Evolutionary conservation across 2,888 invertebrate species (phyloP).

Genomic region (Synanthedon vespiformis): DNA sequence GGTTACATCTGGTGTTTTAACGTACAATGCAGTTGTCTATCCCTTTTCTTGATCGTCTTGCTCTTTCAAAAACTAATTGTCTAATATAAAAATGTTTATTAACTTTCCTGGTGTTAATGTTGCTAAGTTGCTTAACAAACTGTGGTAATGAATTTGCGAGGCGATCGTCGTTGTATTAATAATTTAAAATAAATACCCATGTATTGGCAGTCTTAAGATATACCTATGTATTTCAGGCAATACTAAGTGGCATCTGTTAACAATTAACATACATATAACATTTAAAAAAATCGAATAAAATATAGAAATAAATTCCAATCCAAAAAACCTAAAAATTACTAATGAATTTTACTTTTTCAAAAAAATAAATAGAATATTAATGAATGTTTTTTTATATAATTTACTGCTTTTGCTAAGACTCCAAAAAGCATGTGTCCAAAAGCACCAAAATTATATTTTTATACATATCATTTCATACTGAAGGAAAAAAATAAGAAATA

Average conservation of each 20-base stretch:
- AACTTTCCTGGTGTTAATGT: neutral
- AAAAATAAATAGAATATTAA: no score
- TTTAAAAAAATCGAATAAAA: neutral
- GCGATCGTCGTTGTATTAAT: slow-evolving; percentile 9
- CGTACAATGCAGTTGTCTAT: slow-evolving; percentile 46
- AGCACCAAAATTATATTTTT: no score
- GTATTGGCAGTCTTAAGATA: no score
- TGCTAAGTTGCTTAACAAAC: slow-evolving; percentile 1
- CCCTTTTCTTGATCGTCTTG: slow-evolving; percentile 21
- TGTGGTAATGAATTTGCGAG: slow-evolving; percentile 10
- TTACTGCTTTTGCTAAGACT: no score
- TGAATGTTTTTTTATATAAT: no score
- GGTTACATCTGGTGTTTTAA: slow-evolving; percentile 25
- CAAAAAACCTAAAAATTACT: no score
- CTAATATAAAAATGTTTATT: neutral
- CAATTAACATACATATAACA: neutral
- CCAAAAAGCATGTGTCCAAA: no score
- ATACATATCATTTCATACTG: no score
- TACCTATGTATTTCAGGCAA: neutral
- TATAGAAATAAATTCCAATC: no score
- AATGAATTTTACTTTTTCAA: no score
- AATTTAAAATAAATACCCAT: no score
- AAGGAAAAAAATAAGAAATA: no score
- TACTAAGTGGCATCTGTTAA: neutral
- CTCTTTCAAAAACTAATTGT: slow-evolving; percentile 20